A percentile compares a stretch with the other conserved stretches of the same genome.
Conservation (phyloP, 2,888 invertebrate species). For the Norana najaformis region DNA sequence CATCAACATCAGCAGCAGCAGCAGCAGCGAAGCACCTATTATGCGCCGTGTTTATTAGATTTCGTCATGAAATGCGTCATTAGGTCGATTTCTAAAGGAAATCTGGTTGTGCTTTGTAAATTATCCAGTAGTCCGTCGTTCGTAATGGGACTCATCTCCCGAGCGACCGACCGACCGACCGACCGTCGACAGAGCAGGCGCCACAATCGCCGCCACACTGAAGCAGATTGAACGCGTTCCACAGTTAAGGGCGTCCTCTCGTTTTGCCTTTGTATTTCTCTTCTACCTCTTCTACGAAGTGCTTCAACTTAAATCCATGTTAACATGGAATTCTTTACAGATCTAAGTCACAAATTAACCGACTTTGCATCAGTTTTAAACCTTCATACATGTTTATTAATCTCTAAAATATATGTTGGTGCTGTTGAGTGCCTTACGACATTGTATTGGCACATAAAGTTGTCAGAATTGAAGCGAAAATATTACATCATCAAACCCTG, state of each 20-base stretch:
- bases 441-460: too few relatives aligned
- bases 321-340: too few relatives aligned
- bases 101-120: constrained; percentile 20
- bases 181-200: neutral
- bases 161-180: neutral
- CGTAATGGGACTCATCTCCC: constrained; percentile 1
- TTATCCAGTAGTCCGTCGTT: neutral
- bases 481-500: neutral
- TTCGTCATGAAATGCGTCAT: constrained; percentile 25
- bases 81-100: constrained; percentile 25
- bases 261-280: neutral
- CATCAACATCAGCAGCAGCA: neutral
- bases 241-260: neutral
- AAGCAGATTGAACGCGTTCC: neutral
- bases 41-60: constrained; percentile 20
- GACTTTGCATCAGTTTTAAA: too few relatives aligned
- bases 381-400: too few relatives aligned
- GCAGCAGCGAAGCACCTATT: neutral
- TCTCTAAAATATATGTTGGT: too few relatives aligned
- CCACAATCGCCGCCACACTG: neutral
- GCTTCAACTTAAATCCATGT: too few relatives aligned
- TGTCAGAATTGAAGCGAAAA: neutral
- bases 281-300: neutral
- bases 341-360: too few relatives aligned
- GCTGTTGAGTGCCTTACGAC: too few relatives aligned